These are phyloP conservation scores for Molossus alvarezi DNA, from an alignment of 2,797 vertebrate species.

Conservation along the genomic window DNA sequence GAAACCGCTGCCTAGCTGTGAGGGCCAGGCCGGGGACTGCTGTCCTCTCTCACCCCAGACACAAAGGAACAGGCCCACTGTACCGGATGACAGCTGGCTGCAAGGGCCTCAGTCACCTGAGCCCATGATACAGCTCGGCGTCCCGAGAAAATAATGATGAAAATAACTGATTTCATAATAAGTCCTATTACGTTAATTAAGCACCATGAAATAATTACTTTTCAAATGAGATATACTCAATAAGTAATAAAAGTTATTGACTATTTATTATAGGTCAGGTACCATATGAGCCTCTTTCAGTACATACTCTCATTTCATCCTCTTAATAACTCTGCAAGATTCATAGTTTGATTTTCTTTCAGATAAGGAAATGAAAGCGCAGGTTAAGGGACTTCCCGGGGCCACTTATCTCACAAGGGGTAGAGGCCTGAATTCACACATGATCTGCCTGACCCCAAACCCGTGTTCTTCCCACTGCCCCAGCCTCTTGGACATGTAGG, in stretches of 20 bases:
- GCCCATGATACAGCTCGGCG: neutral
- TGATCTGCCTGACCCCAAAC: neutral
- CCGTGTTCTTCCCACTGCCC: too few species aligned
- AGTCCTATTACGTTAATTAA: neutral
- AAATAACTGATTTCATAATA: conserved; percentile 27
- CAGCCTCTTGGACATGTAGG: neutral
- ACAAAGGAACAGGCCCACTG: neutral
- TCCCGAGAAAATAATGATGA: conserved; percentile 31
- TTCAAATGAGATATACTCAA: conserved; percentile 11
- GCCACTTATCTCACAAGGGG: neutral
- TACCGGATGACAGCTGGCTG: neutral
- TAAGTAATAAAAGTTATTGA: neutral
- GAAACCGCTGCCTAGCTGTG: neutral
- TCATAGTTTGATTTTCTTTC: neutral
- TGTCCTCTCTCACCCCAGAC: neutral
- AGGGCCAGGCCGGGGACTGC: neutral
- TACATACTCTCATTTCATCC: conserved; percentile 15
- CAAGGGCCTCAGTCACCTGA: neutral
- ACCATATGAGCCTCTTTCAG: conserved; percentile 1
- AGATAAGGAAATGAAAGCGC: neutral
- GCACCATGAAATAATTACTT: neutral
- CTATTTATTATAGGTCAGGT: neutral
- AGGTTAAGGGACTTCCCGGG: neutral
- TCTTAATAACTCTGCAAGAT: neutral
- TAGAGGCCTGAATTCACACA: neutral